Conservation (phyloP, 53 echinoderm and acorn worm species). For the Antedon mediterranea region DNA sequence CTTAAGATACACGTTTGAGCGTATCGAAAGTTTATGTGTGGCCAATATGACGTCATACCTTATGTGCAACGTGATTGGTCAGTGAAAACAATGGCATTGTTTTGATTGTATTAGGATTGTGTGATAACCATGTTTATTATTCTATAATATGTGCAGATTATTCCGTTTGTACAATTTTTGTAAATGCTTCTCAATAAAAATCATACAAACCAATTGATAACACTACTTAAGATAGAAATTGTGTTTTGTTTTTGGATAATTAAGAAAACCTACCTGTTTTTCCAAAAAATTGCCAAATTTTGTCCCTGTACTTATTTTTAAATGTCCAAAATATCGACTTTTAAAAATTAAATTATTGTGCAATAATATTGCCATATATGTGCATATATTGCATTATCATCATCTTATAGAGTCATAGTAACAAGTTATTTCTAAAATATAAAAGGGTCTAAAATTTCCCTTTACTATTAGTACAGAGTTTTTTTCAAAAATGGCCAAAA, state of each 20-base stretch:
- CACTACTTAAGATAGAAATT: neutral
- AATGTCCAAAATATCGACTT: too few species aligned
- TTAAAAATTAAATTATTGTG: too few species aligned
- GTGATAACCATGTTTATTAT: neutral
- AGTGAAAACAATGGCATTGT: neutral
- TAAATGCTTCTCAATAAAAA: conserved; percentile 1
- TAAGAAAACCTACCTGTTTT: too few species aligned
- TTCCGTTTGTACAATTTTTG: neutral
- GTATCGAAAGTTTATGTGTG: neutral
- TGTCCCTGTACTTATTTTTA: too few species aligned
- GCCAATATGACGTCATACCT: neutral
- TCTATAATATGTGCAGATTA: neutral
- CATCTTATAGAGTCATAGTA: too few species aligned
- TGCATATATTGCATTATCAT: too few species aligned
- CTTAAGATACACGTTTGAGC: neutral
- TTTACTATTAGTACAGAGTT: too few species aligned
- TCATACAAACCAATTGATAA: conserved; percentile 1
- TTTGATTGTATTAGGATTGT: neutral
- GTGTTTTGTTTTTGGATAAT: neutral
- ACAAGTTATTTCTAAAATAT: too few species aligned
- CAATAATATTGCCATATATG: too few species aligned
- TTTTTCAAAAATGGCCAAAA: too few species aligned
- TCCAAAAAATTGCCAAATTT: too few species aligned
- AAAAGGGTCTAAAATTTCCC: too few species aligned
- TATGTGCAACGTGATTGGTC: neutral